Evolutionary conservation across 2,888 invertebrate genomes (phyloP).

Genomic region (Bugulina stolonifera): DNA sequence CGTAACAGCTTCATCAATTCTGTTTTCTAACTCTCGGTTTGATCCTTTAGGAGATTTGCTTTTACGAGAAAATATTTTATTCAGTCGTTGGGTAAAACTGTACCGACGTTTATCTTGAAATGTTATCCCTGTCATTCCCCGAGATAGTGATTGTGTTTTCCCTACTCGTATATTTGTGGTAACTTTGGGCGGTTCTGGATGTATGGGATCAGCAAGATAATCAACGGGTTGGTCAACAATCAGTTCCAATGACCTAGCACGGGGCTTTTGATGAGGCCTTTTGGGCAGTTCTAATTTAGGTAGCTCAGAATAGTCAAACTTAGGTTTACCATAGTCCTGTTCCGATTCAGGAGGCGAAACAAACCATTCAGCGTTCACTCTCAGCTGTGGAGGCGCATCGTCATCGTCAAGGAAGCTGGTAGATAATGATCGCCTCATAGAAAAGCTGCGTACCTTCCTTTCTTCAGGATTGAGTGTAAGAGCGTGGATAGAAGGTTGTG

Average conservation of each 20-base stretch:
- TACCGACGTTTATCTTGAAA: background rate
- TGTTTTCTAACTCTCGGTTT: background rate
- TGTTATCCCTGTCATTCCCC: background rate
- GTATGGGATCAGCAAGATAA: background rate
- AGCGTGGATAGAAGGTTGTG: too few species aligned
- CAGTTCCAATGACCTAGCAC: background rate
- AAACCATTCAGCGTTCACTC: background rate
- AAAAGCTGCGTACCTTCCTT: background rate
- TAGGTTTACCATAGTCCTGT: background rate
- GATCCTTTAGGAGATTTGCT: background rate
- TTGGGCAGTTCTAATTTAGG: background rate
- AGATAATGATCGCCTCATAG: constrained; percentile 12
- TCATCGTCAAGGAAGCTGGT: background rate
- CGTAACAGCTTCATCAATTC: background rate
- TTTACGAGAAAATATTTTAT: constrained; percentile 8
- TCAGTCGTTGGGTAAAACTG: background rate
- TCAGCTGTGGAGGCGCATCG: background rate
- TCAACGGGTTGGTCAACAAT: background rate
- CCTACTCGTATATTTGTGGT: background rate
- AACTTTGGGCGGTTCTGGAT: background rate
- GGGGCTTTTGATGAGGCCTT: background rate
- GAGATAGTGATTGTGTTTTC: background rate
- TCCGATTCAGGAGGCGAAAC: background rate
- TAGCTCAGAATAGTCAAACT: background rate
- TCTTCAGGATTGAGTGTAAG: too few species aligned